These are phyloP conservation scores for Takifugu rubripes DNA, from an alignment of 2,797 vertebrate species.

Conservation along the genomic window DNA sequence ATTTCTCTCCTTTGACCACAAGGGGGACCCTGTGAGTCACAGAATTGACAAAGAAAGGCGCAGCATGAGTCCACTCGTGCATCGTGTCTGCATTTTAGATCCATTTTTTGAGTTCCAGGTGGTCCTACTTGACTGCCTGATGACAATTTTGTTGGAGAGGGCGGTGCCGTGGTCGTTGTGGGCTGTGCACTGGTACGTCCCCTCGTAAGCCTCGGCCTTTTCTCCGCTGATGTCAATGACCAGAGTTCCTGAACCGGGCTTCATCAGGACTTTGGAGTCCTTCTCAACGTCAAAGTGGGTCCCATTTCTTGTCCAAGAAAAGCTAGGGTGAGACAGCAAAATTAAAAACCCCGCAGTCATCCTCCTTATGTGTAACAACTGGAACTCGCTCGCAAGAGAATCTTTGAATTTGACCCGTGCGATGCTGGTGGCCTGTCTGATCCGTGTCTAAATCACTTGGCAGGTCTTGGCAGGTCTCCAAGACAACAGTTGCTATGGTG, in stretches of 20 bases:
- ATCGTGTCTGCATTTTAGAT: background rate
- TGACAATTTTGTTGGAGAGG: conserved; percentile 87
- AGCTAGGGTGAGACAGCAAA: conserved; percentile 68
- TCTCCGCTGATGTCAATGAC: conserved; percentile 89
- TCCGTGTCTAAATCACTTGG: conserved; percentile 20
- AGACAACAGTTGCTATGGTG: conserved; percentile 45
- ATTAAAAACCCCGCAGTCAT: background rate
- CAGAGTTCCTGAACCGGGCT: conserved; percentile 87
- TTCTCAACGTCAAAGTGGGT: conserved; percentile 93
- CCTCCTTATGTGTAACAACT: background rate
- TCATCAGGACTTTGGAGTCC: conserved; percentile 88
- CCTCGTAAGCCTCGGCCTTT: conserved; percentile 91
- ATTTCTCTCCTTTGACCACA: conserved; percentile 95
- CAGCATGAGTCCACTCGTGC: background rate
- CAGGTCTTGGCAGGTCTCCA: conserved; percentile 41
- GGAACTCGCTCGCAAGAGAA: background rate
- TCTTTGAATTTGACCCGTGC: conserved; percentile 3
- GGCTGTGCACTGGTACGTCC: conserved; percentile 91
- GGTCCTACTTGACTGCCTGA: conserved; percentile 91
- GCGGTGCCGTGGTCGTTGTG: conserved; percentile 91
- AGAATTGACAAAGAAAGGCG: conserved; percentile 20
- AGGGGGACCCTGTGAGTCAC: conserved; percentile 85
- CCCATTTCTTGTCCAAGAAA: conserved; percentile 95
- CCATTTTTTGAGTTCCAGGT: background rate
- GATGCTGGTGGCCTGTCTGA: conserved; percentile 6